These are phyloP conservation scores for Calephelis virginiensis DNA, from an alignment of 1,140 invertebrate genomes.

Conservation along the genomic window DNA sequence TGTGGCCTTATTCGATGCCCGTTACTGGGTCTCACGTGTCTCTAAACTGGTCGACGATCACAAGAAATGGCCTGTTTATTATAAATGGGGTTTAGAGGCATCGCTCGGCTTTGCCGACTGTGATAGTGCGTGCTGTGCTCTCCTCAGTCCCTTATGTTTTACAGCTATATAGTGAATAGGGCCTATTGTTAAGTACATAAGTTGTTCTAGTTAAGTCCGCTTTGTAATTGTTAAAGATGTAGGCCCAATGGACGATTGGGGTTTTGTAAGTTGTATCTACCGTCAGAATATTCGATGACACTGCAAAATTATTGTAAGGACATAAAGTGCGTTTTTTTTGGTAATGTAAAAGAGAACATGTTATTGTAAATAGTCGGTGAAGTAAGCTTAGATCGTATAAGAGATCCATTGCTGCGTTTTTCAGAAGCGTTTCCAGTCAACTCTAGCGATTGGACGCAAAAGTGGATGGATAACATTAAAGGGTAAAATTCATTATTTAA, in stretches of 20 bases:
- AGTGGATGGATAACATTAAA: neutral
- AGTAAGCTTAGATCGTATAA: slow-evolving; percentile 7
- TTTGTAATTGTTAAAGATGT: slow-evolving; percentile 33
- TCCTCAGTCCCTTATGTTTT: slow-evolving; percentile 42
- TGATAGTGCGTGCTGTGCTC: slow-evolving; percentile 73
- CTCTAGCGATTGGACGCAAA: slow-evolving; percentile 27
- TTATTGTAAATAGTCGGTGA: slow-evolving; percentile 35
- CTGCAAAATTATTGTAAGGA: neutral
- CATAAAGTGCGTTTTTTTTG: neutral
- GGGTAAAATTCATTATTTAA: slow-evolving; percentile 23
- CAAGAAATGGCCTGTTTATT: slow-evolving; percentile 28
- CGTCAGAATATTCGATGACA: neutral
- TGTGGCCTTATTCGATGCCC: slow-evolving; percentile 71
- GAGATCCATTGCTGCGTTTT: slow-evolving; percentile 2
- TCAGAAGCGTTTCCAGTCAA: neutral
- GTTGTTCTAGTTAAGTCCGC: slow-evolving; percentile 39
- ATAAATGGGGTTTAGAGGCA: slow-evolving; percentile 37
- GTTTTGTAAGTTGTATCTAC: neutral
- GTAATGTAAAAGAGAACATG: slow-evolving; percentile 12
- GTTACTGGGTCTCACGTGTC: slow-evolving; percentile 44
- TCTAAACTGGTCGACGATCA: slow-evolving; percentile 36
- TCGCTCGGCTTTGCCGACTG: slow-evolving; percentile 56
- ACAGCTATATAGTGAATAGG: slow-evolving; percentile 39
- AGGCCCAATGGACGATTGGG: slow-evolving; percentile 4
- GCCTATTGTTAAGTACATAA: slow-evolving; percentile 47